Conservation (phyloP, 2,888 invertebrate genomes). For the Alitta virens region DNA sequence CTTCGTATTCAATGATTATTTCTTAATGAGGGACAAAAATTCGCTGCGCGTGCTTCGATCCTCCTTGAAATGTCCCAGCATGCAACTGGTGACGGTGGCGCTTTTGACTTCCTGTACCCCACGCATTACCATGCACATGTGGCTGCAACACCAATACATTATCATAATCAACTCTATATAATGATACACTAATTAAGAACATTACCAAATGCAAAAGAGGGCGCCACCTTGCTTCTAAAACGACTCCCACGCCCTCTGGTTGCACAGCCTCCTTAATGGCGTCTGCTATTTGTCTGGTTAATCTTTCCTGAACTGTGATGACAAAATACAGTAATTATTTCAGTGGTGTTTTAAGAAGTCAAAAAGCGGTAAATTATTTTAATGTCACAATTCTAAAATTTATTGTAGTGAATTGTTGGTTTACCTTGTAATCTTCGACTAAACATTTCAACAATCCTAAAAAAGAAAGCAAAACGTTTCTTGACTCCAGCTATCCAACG, state of each 20-base stretch:
- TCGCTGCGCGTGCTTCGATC: conserved; percentile 1
- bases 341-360: not conserved
- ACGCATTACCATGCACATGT: conserved; percentile 99
- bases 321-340: not conserved
- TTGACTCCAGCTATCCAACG: no score
- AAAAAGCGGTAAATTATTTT: no score
- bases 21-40: not conserved
- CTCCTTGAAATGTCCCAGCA: conserved; percentile 3
- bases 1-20: no score
- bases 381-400: no score
- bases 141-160: conserved; percentile 63
- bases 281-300: conserved; percentile 96
- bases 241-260: conserved; percentile 97
- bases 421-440: conserved; percentile 85
- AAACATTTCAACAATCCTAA: conserved; percentile 93
- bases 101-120: conserved; percentile 79
- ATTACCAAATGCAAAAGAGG: no score
- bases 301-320: conserved; percentile 82
- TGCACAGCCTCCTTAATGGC: conserved; percentile 96
- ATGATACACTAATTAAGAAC: no score
- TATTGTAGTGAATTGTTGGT: not conserved
- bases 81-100: conserved; percentile 7
- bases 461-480: conserved; percentile 19
- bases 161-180: no score
- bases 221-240: conserved; percentile 97